Conservation (phyloP, 2,113 vertebrate genomes). For the Oryzias celebensis region DNA sequence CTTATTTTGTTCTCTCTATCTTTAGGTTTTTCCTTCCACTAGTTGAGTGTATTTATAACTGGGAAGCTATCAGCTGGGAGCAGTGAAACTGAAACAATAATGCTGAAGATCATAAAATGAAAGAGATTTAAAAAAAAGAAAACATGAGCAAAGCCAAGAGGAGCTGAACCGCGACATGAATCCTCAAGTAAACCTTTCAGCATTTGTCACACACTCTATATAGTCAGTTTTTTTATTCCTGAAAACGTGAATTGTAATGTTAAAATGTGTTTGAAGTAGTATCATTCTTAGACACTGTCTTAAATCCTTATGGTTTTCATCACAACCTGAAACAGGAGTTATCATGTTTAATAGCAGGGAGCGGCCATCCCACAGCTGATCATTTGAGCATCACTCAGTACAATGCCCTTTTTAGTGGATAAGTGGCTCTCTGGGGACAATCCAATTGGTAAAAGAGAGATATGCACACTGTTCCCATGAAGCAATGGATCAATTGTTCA, state of each 20-base stretch:
- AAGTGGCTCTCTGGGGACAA: slow-evolving; percentile 26
- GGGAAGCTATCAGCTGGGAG: background rate
- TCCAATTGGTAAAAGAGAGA: slow-evolving; percentile 2
- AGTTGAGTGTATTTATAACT: background rate
- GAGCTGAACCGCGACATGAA: background rate
- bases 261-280: background rate
- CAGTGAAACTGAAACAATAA: background rate
- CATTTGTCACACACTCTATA: background rate
- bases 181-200: background rate
- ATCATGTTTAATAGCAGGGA: background rate
- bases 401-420: slow-evolving; percentile 19
- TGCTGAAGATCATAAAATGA: background rate
- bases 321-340: background rate
- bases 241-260: background rate
- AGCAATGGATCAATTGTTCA: slow-evolving; percentile 58
- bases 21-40: background rate
- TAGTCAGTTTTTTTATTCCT: background rate
- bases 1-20: background rate
- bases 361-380: slow-evolving; percentile 2
- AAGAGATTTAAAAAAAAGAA: background rate
- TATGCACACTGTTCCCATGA: slow-evolving; percentile 30
- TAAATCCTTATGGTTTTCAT: background rate
- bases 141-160: background rate
- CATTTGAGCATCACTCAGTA: slow-evolving; percentile 22
- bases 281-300: background rate